Evolutionary conservation across 2,113 vertebrate genomes (phyloP), one percentile per base, ranked within the genome.

Genomic region (Theropithecus gelada): DNA sequence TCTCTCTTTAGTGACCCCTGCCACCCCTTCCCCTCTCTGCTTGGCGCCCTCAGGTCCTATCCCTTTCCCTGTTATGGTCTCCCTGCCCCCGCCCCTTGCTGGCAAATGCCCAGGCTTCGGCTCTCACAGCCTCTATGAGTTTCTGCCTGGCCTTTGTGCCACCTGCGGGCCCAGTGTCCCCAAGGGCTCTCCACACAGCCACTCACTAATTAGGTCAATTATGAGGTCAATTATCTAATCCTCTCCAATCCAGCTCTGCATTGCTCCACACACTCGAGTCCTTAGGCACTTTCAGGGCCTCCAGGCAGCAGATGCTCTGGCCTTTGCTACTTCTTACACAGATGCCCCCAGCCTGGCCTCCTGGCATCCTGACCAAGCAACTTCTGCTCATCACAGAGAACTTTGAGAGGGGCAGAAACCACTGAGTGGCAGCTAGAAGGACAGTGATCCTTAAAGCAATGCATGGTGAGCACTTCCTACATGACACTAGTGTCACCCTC

Each of bases 151-250:
- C 78, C 93, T 96, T 97, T 97, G 82, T 95, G 96, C 93, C 97
- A 97, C 97, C 96, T 97, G 93, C 27, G 2, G 97, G 83, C 86
- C 89, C 89, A 96, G 79, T 30, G 2, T 97, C 89, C 96, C 97
- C 97, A 98, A 97, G 97, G 97, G 93, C 92, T 94, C 96, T 96
- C 96, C 89, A 97, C 89, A 96, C 61, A 97, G 89, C 73, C 96
- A 97, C 92, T 97, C 82, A 89, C 97, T 98, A 97, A 98, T 98
- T 97, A 97, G 97, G 97, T 97, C 97, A 98, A 97, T 98, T 97
- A 97, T 97, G 93, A 97, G 94, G 96, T 98, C 97, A 97, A 97
- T 98, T 96, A 98, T 97, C 96, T 94, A 98, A 97, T 91, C 97
- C 97, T 97, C 86, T 97, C 92, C 96, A 97, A 84, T 87, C 55